phyloP scores from a whole-genome alignment of 2,113 vertebrate genomes.

The Campylomormyrus tamandua region DNA sequence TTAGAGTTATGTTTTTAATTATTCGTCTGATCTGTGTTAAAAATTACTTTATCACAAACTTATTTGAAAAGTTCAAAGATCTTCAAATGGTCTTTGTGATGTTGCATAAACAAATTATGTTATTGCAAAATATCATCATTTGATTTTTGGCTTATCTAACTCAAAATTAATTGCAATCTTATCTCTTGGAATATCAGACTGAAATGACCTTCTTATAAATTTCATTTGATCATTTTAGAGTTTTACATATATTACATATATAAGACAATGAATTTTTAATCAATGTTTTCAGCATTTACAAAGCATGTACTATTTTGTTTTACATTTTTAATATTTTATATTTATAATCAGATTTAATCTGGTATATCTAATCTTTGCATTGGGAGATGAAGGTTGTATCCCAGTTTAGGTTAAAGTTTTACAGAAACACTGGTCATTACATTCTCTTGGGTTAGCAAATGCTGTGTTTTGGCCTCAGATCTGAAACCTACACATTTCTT shows the following conservation, averaged over 20 bases:
- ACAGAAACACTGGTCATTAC: not conserved
- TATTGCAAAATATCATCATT: not conserved
- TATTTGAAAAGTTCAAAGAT: not conserved
- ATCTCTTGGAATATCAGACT: not conserved
- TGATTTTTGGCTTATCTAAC: not conserved
- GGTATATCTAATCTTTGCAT: not conserved
- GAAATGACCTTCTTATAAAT: not conserved
- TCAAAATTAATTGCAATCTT: not conserved
- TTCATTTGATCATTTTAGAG: not conserved
- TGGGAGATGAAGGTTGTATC: not conserved
- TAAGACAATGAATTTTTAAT: not conserved
- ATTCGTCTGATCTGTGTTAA: not conserved
- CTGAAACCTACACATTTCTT: not conserved
- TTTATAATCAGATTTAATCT: not conserved
- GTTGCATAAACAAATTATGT: not conserved
- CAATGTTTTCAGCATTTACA: not conserved
- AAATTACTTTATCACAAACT: not conserved
- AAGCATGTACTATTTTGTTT: not conserved
- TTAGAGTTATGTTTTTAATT: not conserved
- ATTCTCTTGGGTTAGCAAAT: not conserved
- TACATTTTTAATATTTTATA: not conserved
- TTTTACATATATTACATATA: not conserved
- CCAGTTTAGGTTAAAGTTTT: not conserved
- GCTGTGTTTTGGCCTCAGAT: not conserved
- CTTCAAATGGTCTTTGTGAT: not conserved